Base-by-base conservation (phyloP, 2,113 vertebrate species). In the Hylia prasina region DNA sequence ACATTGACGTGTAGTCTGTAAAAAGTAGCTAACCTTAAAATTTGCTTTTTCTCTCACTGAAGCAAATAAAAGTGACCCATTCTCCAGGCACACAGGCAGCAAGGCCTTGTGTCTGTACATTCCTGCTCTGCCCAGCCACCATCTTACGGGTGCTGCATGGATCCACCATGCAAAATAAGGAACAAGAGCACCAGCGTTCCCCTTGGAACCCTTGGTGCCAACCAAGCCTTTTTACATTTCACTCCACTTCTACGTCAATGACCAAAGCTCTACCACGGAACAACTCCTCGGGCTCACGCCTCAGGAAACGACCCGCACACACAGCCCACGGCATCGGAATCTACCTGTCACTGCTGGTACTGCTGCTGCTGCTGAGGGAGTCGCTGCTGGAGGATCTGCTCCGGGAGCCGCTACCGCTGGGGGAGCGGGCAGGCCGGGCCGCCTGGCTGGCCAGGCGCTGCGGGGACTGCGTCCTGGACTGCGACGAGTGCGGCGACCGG, bases 361-460 rank as follows among this genome's bases (percentile, higher is more conserved):
- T 99, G 98, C 98, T 99, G 98, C 99, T 99, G 98, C 99, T 99
- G 98, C 99, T 99, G 98, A 99, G 98, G 4, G 99, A 99, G 94
- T 99, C 99, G 2, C 99, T 99, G 96, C 99, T 99, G 95, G 99
- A 99, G 69, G 99, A 99, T 83, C 99, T 98, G 96, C 99, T 99
- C 75, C 95, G 97, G 39, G 99, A 99, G 57, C 98, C 98, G 33
- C 99, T 99, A 95, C 99, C 99, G 31, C 99, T 99, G 96, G 98
- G 99, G 60, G 99, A 99, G 81, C 98, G 98, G 24, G 98, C 91
- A 33, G 98, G 98, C 71, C 98, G 97, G n/a, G 98, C 96, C 0
- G 99, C 98, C 97, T 99, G 99, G 96, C 98, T 99, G 39, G 98
- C 97, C 97, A 99, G 96, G 91, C 99, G 98, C 98, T 99, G 99